Conservation (phyloP, 1,140 invertebrate genomes). For the Papilio dardanus region DNA sequence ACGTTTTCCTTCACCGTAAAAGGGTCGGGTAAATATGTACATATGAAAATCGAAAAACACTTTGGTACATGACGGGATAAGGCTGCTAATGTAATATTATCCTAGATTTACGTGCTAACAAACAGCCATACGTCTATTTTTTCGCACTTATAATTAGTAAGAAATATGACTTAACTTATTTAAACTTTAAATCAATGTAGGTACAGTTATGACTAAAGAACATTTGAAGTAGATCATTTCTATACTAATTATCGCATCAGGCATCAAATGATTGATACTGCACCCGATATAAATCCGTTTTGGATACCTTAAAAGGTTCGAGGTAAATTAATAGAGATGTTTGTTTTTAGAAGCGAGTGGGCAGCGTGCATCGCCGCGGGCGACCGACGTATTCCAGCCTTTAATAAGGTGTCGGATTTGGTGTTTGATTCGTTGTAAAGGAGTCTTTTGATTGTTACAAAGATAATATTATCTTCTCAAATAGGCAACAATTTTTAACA, state of each 20-base stretch:
- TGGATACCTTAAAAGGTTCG: slow-evolving; percentile 52
- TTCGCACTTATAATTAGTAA: too few relatives aligned
- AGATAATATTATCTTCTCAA: background rate
- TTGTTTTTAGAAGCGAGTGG: slow-evolving; percentile 65
- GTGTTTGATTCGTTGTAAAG: slow-evolving; percentile 58
- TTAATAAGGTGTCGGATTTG: slow-evolving; percentile 72
- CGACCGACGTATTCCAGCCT: slow-evolving; percentile 59
- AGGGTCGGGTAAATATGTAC: too few relatives aligned
- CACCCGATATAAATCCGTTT: slow-evolving; percentile 55
- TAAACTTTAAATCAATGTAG: too few relatives aligned
- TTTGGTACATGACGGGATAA: too few relatives aligned
- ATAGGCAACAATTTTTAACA: background rate
- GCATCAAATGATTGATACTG: slow-evolving; percentile 69
- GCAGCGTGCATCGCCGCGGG: slow-evolving; percentile 65
- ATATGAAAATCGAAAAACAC: too few relatives aligned
- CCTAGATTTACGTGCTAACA: too few relatives aligned
- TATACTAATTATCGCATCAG: slow-evolving; percentile 64
- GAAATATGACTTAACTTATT: too few relatives aligned
- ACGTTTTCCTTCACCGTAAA: too few relatives aligned
- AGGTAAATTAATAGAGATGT: slow-evolving; percentile 75
- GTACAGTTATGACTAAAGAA: background rate
- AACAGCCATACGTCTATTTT: too few relatives aligned
- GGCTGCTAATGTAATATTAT: too few relatives aligned
- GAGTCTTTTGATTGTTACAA: slow-evolving; percentile 36
- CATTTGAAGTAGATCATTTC: slow-evolving; percentile 49